Percentiles rank a stretch among this genome's conserved stretches.
phyloP scores from a whole-genome alignment of 2,797 vertebrate genomes.

The Channa striata region DNA sequence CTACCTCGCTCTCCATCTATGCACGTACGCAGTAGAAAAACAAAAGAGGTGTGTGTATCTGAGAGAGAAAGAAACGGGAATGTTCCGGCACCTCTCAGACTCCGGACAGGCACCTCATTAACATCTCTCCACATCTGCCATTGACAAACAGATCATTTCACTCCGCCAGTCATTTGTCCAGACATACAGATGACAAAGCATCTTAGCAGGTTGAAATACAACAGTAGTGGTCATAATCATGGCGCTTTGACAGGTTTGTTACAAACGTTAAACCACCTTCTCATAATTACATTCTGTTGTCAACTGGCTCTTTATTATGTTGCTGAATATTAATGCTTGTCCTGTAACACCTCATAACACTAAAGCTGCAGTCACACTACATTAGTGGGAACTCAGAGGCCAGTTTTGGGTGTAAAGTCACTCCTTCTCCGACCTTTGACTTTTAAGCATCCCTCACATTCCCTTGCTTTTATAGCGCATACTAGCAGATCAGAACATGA shows the following conservation, averaged over 20 bases:
- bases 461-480: constrained; percentile 35
- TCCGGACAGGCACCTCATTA: constrained; percentile 67
- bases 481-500: constrained; percentile 45
- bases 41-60: constrained; percentile 60
- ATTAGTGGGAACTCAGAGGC: constrained; percentile 59
- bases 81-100: constrained; percentile 41
- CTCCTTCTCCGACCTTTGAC: constrained; percentile 58
- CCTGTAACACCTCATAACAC: constrained; percentile 75
- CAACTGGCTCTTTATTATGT: constrained; percentile 44
- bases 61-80: constrained; percentile 51
- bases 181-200: too few relatives aligned
- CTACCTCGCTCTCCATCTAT: constrained; percentile 15
- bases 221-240: not conserved
- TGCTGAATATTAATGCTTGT: constrained; percentile 60
- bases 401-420: constrained; percentile 56
- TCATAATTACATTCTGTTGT: constrained; percentile 38
- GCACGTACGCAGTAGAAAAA: constrained; percentile 34
- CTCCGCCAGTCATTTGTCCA: constrained; percentile 26
- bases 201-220: constrained; percentile 13
- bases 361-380: constrained; percentile 69
- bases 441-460: constrained; percentile 53
- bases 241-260: not conserved
- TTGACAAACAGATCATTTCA: constrained; percentile 32
- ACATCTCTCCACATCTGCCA: constrained; percentile 33
- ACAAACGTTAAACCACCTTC: constrained; percentile 23